Evolutionary conservation across 2,797 vertebrate species (phyloP).

Genomic region (Rhinophrynus dorsalis): DNA sequence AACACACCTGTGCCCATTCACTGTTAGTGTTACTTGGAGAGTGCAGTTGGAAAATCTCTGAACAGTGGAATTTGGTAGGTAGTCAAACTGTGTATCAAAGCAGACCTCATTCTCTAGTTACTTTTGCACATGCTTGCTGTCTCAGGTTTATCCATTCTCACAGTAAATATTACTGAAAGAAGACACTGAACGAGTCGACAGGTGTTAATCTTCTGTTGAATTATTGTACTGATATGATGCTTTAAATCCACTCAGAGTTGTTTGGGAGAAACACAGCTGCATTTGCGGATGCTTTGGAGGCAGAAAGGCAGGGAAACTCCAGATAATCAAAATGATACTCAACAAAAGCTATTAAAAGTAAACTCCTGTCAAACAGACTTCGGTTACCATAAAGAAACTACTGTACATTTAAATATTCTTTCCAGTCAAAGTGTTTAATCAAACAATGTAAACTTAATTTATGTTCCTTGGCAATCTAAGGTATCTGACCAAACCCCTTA

Average conservation of each 20-base stretch:
- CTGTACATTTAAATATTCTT: too few species aligned
- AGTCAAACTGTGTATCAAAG: too few species aligned
- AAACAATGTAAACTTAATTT: too few species aligned
- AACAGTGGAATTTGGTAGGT: too few species aligned
- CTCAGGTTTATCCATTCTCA: constrained; percentile 8
- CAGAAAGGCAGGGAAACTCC: not conserved
- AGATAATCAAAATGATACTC: constrained; percentile 4
- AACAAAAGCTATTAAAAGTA: not conserved
- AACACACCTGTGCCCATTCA: too few species aligned
- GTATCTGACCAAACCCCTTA: too few species aligned
- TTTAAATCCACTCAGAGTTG: not conserved
- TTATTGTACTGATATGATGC: constrained; percentile 18
- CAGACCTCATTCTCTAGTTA: constrained; percentile 5
- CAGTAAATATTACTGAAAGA: constrained; percentile 24
- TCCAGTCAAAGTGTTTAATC: too few species aligned
- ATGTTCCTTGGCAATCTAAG: too few species aligned
- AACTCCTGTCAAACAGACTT: too few species aligned
- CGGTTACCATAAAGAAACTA: too few species aligned
- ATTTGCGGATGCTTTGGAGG: constrained; percentile 7
- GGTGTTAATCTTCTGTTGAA: constrained; percentile 23
- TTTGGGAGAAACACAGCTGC: not conserved
- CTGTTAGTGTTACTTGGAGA: too few species aligned
- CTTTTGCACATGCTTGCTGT: constrained; percentile 1
- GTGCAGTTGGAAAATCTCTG: too few species aligned
- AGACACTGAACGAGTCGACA: not conserved